A percentile compares a stretch with the other conserved stretches of the same genome.
These are phyloP conservation scores for Drosophila watanabei DNA, from an alignment of 1,140 invertebrate genomes.

Conservation along the genomic window DNA sequence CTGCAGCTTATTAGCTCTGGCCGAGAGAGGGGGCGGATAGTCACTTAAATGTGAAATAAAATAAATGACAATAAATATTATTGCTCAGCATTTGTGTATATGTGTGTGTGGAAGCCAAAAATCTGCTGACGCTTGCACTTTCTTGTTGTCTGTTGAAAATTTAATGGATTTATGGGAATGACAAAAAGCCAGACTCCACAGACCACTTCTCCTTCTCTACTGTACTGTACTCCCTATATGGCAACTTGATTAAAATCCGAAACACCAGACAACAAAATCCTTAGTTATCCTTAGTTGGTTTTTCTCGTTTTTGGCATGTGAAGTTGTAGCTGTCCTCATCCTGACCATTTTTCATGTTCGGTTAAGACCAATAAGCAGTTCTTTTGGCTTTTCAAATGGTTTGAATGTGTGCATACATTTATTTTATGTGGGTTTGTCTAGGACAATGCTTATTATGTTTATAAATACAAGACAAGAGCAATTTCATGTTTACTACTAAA, in stretches of 20 bases:
- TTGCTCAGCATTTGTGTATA: conserved; percentile 40
- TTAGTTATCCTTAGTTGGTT: conserved; percentile 10
- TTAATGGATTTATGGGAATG: conserved; percentile 71
- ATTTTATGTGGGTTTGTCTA: not conserved
- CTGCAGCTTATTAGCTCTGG: conserved; percentile 80
- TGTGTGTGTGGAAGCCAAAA: conserved; percentile 37
- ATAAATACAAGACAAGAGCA: too few species aligned
- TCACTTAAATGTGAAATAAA: conserved; percentile 80
- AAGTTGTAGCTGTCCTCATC: conserved; percentile 7
- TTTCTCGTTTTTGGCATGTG: conserved; percentile 10
- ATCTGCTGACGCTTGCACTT: conserved; percentile 75
- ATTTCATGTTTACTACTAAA: too few species aligned
- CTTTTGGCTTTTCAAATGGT: not conserved
- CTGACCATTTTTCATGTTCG: conserved; percentile 5
- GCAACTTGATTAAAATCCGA: conserved; percentile 72
- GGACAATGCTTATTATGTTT: not conserved
- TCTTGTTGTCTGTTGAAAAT: conserved; percentile 75
- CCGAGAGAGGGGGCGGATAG: conserved; percentile 22
- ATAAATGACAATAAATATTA: conserved; percentile 82
- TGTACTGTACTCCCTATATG: conserved; percentile 13
- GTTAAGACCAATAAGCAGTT: conserved; percentile 6
- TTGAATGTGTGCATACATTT: not conserved
- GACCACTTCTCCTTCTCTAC: not conserved
- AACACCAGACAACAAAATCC: conserved; percentile 46
- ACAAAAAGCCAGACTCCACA: conserved; percentile 5